Evolutionary conservation across 2,888 invertebrate genomes (phyloP).

Genomic region (Polietes domitor): DNA sequence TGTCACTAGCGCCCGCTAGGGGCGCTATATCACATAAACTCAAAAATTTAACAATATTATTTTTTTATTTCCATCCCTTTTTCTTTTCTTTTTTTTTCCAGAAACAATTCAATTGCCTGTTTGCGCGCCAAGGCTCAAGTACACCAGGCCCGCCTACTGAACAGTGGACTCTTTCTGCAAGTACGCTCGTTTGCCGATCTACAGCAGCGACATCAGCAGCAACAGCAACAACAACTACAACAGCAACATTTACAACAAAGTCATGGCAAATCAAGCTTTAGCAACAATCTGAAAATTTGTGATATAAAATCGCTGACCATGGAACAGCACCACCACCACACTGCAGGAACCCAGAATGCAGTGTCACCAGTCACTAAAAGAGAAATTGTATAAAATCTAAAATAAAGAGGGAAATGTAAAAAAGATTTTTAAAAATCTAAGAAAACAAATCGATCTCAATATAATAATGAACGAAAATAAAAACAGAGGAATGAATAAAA

Average conservation of each 20-base stretch:
- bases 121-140: slow-evolving; percentile 97
- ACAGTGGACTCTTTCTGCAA: slow-evolving; percentile 86
- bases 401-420: neutral
- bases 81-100: no score
- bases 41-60: neutral
- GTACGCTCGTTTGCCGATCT: slow-evolving; percentile 81
- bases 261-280: slow-evolving; percentile 22
- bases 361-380: neutral
- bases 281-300: slow-evolving; percentile 55
- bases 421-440: no score
- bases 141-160: slow-evolving; percentile 90
- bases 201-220: slow-evolving; percentile 66
- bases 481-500: no score
- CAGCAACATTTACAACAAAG: slow-evolving; percentile 38
- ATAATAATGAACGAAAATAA: no score
- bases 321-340: neutral
- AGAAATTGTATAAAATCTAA: slow-evolving; percentile 4
- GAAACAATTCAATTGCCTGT: slow-evolving; percentile 96
- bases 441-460: no score
- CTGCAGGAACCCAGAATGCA: neutral
- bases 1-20: no score
- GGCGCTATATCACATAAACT: no score
- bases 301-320: slow-evolving; percentile 46
- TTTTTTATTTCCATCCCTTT: no score
- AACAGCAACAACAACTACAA: slow-evolving; percentile 35